These are phyloP conservation scores for Syngnathus acus DNA, from an alignment of 2,797 vertebrate species.

Conservation along the genomic window DNA sequence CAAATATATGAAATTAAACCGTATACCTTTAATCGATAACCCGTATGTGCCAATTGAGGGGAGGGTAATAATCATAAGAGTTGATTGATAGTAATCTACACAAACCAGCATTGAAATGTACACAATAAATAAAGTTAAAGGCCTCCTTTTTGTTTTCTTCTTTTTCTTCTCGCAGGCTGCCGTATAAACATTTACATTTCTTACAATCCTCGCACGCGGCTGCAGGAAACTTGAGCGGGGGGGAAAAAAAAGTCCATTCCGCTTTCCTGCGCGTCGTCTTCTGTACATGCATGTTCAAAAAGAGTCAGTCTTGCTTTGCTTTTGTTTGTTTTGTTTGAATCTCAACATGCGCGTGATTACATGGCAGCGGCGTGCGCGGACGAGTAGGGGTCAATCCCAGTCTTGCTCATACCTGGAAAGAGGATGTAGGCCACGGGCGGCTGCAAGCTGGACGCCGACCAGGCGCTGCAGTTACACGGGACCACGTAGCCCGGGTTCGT, in stretches of 20 bases:
- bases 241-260: not conserved
- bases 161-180: constrained; percentile 53
- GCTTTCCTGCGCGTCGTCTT: not conserved
- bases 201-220: constrained; percentile 69
- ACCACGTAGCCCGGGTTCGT: constrained; percentile 98
- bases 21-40: not conserved
- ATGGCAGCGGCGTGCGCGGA: constrained; percentile 94
- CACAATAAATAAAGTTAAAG: constrained; percentile 90
- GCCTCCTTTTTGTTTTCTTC: constrained; percentile 46
- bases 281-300: not conserved
- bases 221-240: not conserved
- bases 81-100: constrained; percentile 56
- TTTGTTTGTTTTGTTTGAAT: too few species aligned
- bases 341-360: constrained; percentile 65
- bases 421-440: constrained; percentile 99
- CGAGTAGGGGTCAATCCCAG: constrained; percentile 95
- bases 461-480: constrained; percentile 97
- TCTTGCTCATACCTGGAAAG: constrained; percentile 99
- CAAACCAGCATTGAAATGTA: constrained; percentile 76
- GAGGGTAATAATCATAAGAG: constrained; percentile 48
- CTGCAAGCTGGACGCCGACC: constrained; percentile 96
- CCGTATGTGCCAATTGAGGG: constrained; percentile 4
- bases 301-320: not conserved
- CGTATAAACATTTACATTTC: constrained; percentile 79
- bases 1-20: not conserved